phyloP scores from a whole-genome alignment of 2,888 invertebrate species.

The Halictus ligatus region DNA sequence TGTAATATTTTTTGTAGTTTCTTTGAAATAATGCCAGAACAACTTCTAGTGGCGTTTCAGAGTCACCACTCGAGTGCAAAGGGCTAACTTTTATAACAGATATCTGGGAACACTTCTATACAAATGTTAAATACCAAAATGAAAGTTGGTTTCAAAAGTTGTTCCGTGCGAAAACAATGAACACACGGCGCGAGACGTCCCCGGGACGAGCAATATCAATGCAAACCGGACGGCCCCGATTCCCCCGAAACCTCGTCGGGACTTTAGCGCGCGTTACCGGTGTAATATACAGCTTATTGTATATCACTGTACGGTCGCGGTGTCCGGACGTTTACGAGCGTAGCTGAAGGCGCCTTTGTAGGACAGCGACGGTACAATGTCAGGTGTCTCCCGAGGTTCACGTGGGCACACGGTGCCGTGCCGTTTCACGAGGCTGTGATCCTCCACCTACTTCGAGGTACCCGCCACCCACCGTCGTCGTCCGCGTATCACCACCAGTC shows the following conservation, averaged over 20 bases:
- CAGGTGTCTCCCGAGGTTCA: conserved; percentile 67
- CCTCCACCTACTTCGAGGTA: conserved; percentile 57
- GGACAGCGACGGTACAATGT: conserved; percentile 70
- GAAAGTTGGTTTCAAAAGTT: background rate
- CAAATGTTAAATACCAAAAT: too few species aligned
- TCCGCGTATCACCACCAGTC: conserved; percentile 36
- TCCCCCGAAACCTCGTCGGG: conserved; percentile 46
- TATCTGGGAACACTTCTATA: too few species aligned
- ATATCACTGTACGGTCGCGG: conserved; percentile 72
- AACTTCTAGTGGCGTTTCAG: too few species aligned
- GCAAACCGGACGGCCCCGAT: conserved; percentile 51
- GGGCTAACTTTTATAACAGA: too few species aligned
- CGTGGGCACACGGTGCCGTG: conserved; percentile 40
- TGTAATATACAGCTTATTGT: conserved; percentile 80
- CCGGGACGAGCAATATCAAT: conserved; percentile 54
- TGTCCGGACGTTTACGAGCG: conserved; percentile 76
- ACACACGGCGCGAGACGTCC: background rate
- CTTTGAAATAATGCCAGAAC: too few species aligned
- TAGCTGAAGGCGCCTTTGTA: conserved; percentile 70
- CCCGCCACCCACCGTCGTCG: conserved; percentile 43
- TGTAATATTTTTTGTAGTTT: too few species aligned
- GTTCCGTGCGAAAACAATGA: background rate
- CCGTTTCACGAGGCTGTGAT: conserved; percentile 40
- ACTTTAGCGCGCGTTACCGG: conserved; percentile 65
- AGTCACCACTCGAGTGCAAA: too few species aligned